Percentiles rank a stretch among this genome's conserved stretches.
phyloP scores from a whole-genome alignment of 1,140 invertebrate species.

The Bombus terrestris region DNA sequence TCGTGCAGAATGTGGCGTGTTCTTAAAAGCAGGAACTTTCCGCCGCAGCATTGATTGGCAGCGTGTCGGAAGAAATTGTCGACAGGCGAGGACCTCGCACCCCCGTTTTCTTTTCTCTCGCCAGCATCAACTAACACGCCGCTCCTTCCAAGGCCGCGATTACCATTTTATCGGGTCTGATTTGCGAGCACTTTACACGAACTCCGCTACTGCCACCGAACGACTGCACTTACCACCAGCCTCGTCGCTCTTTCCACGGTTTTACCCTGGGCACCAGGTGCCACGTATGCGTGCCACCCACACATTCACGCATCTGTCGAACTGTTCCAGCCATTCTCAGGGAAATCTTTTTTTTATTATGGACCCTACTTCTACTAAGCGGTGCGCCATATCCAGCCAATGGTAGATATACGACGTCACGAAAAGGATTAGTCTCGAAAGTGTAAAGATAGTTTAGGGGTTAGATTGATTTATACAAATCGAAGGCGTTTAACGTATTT shows the following conservation, averaged over 20 bases:
- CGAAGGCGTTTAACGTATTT: too few relatives aligned
- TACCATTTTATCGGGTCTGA: slow-evolving; percentile 80
- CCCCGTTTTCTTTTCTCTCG: slow-evolving; percentile 28
- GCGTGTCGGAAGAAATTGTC: slow-evolving; percentile 62
- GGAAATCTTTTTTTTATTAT: not conserved
- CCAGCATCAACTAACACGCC: slow-evolving; percentile 5
- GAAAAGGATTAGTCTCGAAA: not conserved
- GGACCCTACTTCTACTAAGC: not conserved
- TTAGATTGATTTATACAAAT: too few relatives aligned
- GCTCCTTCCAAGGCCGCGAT: slow-evolving; percentile 70
- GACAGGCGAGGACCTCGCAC: slow-evolving; percentile 48
- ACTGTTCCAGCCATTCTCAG: not conserved
- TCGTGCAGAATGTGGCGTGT: slow-evolving; percentile 31
- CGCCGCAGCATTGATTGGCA: slow-evolving; percentile 57
- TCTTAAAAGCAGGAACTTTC: slow-evolving; percentile 46
- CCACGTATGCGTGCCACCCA: not conserved
- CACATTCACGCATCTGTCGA: not conserved
- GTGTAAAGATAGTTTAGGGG: not conserved
- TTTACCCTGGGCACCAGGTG: slow-evolving; percentile 29
- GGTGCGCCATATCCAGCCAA: not conserved
- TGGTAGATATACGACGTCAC: not conserved
- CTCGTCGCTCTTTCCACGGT: slow-evolving; percentile 59
- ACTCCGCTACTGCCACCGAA: slow-evolving; percentile 58
- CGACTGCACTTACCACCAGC: slow-evolving; percentile 66
- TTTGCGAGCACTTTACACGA: slow-evolving; percentile 79